Base-by-base conservation (phyloP, 2,888 invertebrate genomes). In the Agonopterix subpropinquella region DNA sequence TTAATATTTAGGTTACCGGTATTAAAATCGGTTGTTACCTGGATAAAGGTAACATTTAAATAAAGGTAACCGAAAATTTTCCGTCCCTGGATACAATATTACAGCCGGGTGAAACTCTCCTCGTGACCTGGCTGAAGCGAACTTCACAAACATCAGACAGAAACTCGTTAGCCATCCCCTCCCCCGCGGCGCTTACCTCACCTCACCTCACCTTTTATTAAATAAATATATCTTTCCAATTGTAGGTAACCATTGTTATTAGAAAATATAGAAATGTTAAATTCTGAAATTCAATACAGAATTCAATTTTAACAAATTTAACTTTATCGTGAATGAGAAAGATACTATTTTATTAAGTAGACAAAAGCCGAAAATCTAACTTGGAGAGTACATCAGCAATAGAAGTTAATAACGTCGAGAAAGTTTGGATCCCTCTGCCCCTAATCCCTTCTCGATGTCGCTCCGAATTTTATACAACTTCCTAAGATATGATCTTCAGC, bases 131-230 rank as follows among this genome's bases (percentile, higher is more conserved):
- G 52, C 43, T 45, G 55, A 49, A 64, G 58, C 63, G 55, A 67
- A 74, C 61, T 74, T 70, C 67, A 63, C 71, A 68, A 74, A 72
- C 67, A 73, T 67, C 65, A 62, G 64, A 62, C 64, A 61, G 70
- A 71, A 74, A 70, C 73, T 75, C 73, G 71, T 75, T 73, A 73
- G 64, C 65, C 60, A 59, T 54, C 61, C 56, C 61, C 56, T 53
- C 59, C 56, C 62, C 59, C 65, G 48, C 53, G 51, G 52, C 55
- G 45, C 47, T 50, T 56, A 59, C 61, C 58, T 58, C 57, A 37
- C 58, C 57, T 35, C 54, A 47, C 52, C 37, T 18, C 52, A 44
- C 51, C 53, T 51, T 51, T 50, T 56, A 56, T 58, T 60, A 61
- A 65, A 70, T 65, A 71, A 66, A 70, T 67, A 58, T 64, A 62